These are phyloP conservation scores for Neolamprologus sp. DNA, from an alignment of 2,113 vertebrate species.

Conservation along the genomic window DNA sequence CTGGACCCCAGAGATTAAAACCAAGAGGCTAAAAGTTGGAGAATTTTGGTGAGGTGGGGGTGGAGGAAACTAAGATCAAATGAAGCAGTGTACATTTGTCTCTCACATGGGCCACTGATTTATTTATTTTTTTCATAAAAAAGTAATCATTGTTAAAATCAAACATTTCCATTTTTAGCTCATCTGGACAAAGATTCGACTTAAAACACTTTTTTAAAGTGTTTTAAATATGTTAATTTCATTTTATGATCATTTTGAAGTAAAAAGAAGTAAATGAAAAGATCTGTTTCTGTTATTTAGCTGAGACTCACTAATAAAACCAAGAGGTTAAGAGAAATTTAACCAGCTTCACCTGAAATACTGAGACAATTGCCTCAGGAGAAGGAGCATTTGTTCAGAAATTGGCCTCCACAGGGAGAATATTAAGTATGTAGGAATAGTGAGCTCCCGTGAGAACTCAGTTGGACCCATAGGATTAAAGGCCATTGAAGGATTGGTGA, in stretches of 20 bases:
- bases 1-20: not conserved
- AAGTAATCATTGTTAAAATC: not conserved
- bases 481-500: conserved; percentile 19
- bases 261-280: not conserved
- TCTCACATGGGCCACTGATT: not conserved
- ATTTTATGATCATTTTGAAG: not conserved
- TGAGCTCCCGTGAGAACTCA: conserved; percentile 2
- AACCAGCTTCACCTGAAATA: not conserved
- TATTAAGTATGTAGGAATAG: conserved; percentile 13
- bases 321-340: not conserved
- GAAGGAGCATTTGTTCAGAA: conserved; percentile 1
- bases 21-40: not conserved
- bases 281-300: not conserved
- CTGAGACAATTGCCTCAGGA: not conserved
- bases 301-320: not conserved
- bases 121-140: not conserved
- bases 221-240: not conserved
- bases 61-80: not conserved
- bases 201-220: not conserved
- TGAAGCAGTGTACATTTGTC: not conserved
- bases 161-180: not conserved
- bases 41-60: not conserved
- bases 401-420: conserved; percentile 10
- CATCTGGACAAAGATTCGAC: not conserved
- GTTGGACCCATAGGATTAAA: not conserved